Percentiles rank a stretch among this genome's conserved stretches.
phyloP scores from a whole-genome alignment of 2,888 invertebrate genomes.

The Eupithecia inturbata region DNA sequence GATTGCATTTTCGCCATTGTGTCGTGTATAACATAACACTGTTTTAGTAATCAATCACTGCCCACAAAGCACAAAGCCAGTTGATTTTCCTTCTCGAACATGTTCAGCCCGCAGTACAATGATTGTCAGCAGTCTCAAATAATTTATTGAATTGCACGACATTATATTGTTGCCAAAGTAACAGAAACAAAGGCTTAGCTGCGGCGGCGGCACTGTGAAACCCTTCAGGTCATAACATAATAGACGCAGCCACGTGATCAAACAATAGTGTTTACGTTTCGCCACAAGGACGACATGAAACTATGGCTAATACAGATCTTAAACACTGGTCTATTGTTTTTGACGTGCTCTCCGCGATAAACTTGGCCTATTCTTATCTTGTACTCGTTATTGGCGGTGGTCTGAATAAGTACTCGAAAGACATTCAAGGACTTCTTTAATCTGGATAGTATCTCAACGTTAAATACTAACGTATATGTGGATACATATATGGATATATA shows the following conservation, averaged over 20 bases:
- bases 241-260: constrained; percentile 73
- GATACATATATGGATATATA: too few relatives aligned
- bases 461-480: not conserved
- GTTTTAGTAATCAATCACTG: constrained; percentile 23
- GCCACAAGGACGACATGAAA: constrained; percentile 67
- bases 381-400: constrained; percentile 6
- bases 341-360: constrained; percentile 50
- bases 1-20: constrained; percentile 17
- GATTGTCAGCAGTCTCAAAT: constrained; percentile 3
- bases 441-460: not conserved
- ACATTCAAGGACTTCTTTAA: not conserved
- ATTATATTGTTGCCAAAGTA: constrained; percentile 40
- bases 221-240: constrained; percentile 75
- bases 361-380: constrained; percentile 46
- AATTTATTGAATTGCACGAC: constrained; percentile 34
- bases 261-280: constrained; percentile 79
- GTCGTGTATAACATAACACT: constrained; percentile 9
- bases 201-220: constrained; percentile 51
- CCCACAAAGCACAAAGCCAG: constrained; percentile 1
- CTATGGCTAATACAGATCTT: constrained; percentile 61
- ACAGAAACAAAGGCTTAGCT: constrained; percentile 60
- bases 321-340: constrained; percentile 58
- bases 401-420: not conserved
- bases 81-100: constrained; percentile 5
- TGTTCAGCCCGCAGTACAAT: not conserved